These are phyloP conservation scores for Ophioninae sp. DNA, from an alignment of 2,888 invertebrate genomes.

Conservation along the genomic window DNA sequence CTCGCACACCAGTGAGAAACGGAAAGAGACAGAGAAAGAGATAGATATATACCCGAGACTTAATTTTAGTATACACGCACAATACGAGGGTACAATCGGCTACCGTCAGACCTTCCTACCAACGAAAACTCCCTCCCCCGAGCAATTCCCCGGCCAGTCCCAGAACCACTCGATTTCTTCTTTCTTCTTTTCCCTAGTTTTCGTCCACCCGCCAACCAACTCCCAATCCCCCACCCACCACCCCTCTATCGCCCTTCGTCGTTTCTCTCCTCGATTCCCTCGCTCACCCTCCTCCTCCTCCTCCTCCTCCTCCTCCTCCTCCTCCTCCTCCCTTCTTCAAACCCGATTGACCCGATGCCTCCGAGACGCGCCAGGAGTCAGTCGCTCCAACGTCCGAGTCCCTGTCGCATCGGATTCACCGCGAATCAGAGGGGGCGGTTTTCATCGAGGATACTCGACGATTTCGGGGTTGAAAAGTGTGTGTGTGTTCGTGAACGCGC, in stretches of 20 bases:
- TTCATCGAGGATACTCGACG: background rate
- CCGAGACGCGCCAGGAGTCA: background rate
- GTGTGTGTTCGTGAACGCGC: no score
- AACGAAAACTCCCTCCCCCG: constrained; percentile 17
- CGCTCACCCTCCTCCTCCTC: no score
- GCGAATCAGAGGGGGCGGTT: constrained; percentile 5
- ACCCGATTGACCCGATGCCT: constrained; percentile 2
- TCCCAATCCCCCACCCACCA: background rate
- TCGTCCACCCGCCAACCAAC: no score
- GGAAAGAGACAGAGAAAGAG: no score
- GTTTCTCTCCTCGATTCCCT: no score
- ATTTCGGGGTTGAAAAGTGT: no score
- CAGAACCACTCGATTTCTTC: no score
- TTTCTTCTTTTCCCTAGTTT: no score
- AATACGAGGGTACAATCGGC: constrained; percentile 40
- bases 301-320: background rate
- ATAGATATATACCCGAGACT: no score
- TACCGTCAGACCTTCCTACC: no score
- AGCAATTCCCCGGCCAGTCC: no score
- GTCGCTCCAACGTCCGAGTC: constrained; percentile 1
- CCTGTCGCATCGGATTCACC: background rate
- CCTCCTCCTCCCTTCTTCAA: background rate
- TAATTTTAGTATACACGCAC: constrained; percentile 54
- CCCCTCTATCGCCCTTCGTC: constrained; percentile 1
- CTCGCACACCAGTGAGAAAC: constrained; percentile 30